phyloP scores from a whole-genome alignment of 53 echinoderm and acorn worm species.

The Hippasteria phrygiana region DNA sequence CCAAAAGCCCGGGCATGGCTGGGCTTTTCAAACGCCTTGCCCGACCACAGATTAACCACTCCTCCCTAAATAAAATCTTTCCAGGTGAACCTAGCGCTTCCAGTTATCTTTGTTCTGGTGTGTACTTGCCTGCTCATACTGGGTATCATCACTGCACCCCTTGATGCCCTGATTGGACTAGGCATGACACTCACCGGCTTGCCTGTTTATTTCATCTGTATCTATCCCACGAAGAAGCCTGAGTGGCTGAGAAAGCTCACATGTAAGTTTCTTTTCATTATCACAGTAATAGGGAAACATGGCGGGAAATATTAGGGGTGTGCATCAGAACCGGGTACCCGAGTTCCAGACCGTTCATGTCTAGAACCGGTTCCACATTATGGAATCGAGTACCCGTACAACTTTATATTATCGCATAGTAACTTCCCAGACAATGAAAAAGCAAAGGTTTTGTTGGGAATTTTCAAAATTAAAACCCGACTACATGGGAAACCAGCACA shows the following conservation, averaged over 20 bases:
- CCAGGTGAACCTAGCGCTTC: slow-evolving; percentile 40
- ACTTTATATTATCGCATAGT: no score
- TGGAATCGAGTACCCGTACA: no score
- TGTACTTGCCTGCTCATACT: slow-evolving; percentile 20
- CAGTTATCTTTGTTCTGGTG: slow-evolving; percentile 6
- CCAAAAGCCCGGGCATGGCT: neutral
- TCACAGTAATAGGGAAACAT: neutral
- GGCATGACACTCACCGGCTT: slow-evolving; percentile 38
- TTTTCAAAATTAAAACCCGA: no score
- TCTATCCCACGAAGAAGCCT: slow-evolving; percentile 32
- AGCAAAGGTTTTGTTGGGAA: no score
- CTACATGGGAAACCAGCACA: no score
- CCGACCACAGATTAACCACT: neutral
- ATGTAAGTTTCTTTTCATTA: slow-evolving; percentile 8
- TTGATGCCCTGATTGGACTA: slow-evolving; percentile 45
- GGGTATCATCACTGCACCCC: slow-evolving; percentile 17
- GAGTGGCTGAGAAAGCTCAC: neutral
- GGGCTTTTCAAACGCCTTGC: neutral
- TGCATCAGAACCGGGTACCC: neutral
- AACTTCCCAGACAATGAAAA: no score
- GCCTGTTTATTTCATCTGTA: slow-evolving; percentile 42
- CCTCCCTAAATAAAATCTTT: neutral
- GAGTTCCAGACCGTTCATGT: no score
- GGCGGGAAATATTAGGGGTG: neutral
- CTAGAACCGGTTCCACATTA: no score